Base-by-base conservation (phyloP, 2,888 invertebrate genomes). In the Trisateles emortualis region DNA sequence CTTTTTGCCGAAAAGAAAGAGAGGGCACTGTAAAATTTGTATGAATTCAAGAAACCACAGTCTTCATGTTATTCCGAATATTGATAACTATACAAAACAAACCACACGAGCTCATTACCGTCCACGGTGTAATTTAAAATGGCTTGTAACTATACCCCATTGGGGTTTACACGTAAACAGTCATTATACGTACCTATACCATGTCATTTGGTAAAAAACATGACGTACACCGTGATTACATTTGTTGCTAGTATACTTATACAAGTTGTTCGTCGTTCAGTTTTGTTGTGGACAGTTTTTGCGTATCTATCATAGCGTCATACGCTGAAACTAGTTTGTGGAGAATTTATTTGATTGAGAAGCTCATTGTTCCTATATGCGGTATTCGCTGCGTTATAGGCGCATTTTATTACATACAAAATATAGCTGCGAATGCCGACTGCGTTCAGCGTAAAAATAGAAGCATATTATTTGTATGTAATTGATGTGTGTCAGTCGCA, bases 161-260 rank as follows among this genome's bases (percentile, higher is more conserved):
- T 62, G 56, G 43, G 51, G 47, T 61, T 64, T 64, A 59, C 58
- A 60, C 51, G 63, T 59, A 62, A 57, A 68, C 61, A 60, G 59
- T 64, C 52, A 71, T 68, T 61, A 58, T 52, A 70, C n/a, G n/a
- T n/a, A n/a, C n/a, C n/a, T n/a, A n/a, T 68, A 79, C 81, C 83
- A 71, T 85, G 81, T 85, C 83, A 82, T 82, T 83, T 77, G 67
- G 69, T 77, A 71, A 77, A 77, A 81, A 83, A 79, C 74, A 72
- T 71, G 77, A 63, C 57, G 63, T 76, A 64, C 36, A 63, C 67
- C 67, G 72, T 83, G 76, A 83, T 86, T 84, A 83, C 75, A 60
- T 63, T 68, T 65, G 67, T 47, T 71, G 68, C 52, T 63, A 51
- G 68, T 71, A 64, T 69, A 74, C 72, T 64, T 32, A 39, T 81